These are phyloP conservation scores for Drosophila pseudoobscura DNA, from an alignment of 1,140 invertebrate species.

Conservation along the genomic window DNA sequence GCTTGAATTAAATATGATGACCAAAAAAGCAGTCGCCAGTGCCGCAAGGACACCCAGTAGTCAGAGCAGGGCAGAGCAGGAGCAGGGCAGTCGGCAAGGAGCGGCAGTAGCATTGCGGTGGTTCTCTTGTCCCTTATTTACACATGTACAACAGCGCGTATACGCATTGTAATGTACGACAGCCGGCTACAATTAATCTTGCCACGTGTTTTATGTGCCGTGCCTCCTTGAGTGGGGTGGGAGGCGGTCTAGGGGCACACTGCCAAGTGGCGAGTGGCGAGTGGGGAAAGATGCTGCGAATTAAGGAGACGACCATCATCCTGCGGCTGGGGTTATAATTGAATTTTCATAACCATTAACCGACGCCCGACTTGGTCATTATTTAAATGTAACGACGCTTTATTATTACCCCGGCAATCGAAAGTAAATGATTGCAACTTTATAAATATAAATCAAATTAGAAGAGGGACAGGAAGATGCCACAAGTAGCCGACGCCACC, in stretches of 20 bases:
- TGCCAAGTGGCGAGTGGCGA: constrained; percentile 16
- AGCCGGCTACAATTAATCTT: constrained; percentile 77
- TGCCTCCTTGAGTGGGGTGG: constrained; percentile 14
- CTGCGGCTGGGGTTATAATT: constrained; percentile 76
- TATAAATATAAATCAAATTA: constrained; percentile 81
- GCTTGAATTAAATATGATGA: constrained; percentile 81
- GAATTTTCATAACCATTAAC: constrained; percentile 81
- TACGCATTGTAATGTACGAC: constrained; percentile 76
- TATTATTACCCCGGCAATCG: constrained; percentile 75
- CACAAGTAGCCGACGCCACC: constrained; percentile 29
- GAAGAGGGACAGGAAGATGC: constrained; percentile 27
- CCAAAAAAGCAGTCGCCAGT: constrained; percentile 74
- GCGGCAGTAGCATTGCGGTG: no score
- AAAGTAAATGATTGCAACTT: constrained; percentile 77
- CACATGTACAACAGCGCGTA: constrained; percentile 78
- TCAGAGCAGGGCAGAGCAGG: not conserved
- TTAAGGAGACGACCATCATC: constrained; percentile 49
- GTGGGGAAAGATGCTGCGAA: not conserved
- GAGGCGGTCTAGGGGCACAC: not conserved
- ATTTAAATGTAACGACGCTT: constrained; percentile 81
- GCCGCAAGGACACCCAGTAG: constrained; percentile 18
- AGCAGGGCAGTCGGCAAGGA: constrained; percentile 4
- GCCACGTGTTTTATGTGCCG: constrained; percentile 70
- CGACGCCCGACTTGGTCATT: constrained; percentile 64
- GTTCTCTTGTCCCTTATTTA: constrained; percentile 52